Evolutionary conservation across 2,888 invertebrate species (phyloP).

Genomic region (Pyralis farinalis): DNA sequence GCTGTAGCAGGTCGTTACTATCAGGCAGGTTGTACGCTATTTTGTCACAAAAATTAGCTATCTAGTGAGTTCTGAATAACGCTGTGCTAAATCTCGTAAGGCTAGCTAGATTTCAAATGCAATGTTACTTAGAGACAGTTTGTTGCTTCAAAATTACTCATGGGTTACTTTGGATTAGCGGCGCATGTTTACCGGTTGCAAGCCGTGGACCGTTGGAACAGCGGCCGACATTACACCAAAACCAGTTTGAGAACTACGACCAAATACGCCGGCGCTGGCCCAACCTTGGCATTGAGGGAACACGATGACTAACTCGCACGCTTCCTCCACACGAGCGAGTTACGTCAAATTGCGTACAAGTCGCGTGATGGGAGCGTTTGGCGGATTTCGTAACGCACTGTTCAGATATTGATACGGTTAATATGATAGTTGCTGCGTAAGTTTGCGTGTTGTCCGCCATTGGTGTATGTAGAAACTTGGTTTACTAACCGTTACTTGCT

Average conservation of each 20-base stretch:
- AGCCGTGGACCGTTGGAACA: conserved; percentile 23
- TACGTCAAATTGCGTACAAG: conserved; percentile 25
- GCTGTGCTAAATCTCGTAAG: no score
- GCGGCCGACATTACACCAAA: conserved; percentile 42
- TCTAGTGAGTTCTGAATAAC: no score
- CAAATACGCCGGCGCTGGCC: conserved; percentile 30
- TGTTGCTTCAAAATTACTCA: no score
- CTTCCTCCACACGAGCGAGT: conserved; percentile 29
- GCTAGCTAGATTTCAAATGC: no score
- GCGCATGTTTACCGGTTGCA: conserved; percentile 38
- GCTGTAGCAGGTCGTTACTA: no score
- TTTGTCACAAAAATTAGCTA: no score
- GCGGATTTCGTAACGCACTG: not conserved
- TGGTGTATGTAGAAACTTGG: not conserved
- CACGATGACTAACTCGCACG: conserved; percentile 51
- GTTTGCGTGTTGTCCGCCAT: not conserved
- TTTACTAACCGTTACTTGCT: not conserved
- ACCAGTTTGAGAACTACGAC: conserved; percentile 52
- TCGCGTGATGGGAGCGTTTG: conserved; percentile 33
- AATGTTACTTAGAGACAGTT: no score
- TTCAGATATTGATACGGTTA: not conserved
- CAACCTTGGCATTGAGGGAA: conserved; percentile 72
- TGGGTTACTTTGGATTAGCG: conserved; percentile 19
- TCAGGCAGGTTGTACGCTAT: no score
- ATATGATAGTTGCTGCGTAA: not conserved